A percentile compares a stretch with the other conserved stretches of the same genome.
phyloP scores from a whole-genome alignment of 2,113 vertebrate genomes.

The Rhodinocichla rosea region DNA sequence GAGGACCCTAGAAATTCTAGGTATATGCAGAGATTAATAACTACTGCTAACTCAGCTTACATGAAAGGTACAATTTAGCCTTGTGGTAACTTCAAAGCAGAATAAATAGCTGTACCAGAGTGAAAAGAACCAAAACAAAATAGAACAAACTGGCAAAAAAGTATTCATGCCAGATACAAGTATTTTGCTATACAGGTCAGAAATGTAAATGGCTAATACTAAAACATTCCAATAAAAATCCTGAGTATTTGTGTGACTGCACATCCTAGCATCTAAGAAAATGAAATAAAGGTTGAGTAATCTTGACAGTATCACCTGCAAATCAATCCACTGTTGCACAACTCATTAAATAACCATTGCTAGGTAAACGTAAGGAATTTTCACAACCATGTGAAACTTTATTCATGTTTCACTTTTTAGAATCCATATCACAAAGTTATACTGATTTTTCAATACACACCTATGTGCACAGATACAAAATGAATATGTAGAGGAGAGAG shows the following conservation, averaged over 20 bases:
- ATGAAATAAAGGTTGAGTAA: not conserved
- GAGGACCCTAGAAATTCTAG: not conserved
- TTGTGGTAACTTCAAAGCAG: not conserved
- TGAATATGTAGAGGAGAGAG: not conserved
- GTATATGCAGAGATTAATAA: not conserved
- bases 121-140: not conserved
- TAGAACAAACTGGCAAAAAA: not conserved
- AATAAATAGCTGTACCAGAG: not conserved
- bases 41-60: not conserved
- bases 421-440: not conserved
- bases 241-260: not conserved
- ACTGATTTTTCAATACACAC: not conserved
- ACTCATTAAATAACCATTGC: not conserved
- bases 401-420: not conserved
- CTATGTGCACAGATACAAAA: not conserved
- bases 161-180: not conserved
- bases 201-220: not conserved
- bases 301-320: not conserved
- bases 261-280: not conserved
- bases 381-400: not conserved
- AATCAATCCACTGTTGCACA: not conserved
- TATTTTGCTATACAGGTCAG: not conserved
- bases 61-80: not conserved
- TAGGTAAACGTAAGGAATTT: not conserved
- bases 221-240: not conserved